Base-by-base conservation (phyloP, 2,113 vertebrate genomes). In the Tautogolabrus adspersus region DNA sequence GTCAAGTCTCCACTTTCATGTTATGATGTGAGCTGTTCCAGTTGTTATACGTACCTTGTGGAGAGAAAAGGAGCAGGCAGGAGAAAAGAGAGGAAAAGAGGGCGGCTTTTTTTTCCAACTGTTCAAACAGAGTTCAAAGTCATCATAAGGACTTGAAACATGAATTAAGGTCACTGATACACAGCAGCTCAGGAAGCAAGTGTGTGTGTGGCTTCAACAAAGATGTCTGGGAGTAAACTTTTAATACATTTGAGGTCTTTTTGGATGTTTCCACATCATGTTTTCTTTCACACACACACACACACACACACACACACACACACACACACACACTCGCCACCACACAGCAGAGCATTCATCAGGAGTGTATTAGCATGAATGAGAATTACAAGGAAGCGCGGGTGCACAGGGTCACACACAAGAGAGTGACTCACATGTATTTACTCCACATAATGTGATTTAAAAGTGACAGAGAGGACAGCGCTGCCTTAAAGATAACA, bases 401-500 rank as follows among this genome's bases (percentile, higher is more conserved):
- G 51, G 65, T 47, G 61, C 66, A 71, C 69, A 65, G 61, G 81
- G 83, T 90, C 79, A 83, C 60, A 72, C 60, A 87, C 77, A 82
- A 71, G 72, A 81, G 70, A 74, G 62, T 77, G 84, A 75, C 77
- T 82, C 74, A 65, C 56, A 79, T 77, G 77, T 79, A 72, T 84
- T 83, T 83, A 88, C 82, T 70, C 71, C 73, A 75, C 65, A 66
- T 89, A 90, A 91, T 85, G 81, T 78, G 82, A 90, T 90, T 88
- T 90, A 90, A 81, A 91, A 90, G 90, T 91, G 87, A 90, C 78
- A 62, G 81, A 82, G 89, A 93, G 88, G 89, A 81, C 89, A 89
- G 66, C 56, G 77, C 77, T 81, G 76, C 64, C 60, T 77, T 66
- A 34, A 77, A 82, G 85, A 85, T 81, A 90, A 81, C 77, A 72